These are phyloP conservation scores for Dryoscopus gambensis DNA, from an alignment of 2,113 vertebrate genomes.

Conservation along the genomic window DNA sequence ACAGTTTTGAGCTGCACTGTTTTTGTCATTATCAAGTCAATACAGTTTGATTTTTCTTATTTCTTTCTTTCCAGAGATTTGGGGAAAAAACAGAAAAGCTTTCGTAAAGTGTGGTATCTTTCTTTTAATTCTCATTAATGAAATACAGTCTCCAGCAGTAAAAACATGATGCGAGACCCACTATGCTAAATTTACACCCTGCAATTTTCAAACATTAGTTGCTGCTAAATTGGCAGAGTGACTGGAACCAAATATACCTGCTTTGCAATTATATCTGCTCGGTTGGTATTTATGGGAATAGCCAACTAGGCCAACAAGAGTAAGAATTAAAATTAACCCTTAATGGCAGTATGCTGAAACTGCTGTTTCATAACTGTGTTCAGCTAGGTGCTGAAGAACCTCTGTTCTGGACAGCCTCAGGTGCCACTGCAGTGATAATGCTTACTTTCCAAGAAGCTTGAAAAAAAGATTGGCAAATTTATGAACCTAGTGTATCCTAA, in stretches of 20 bases:
- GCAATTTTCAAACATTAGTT: constrained; percentile 63
- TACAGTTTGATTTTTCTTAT: background rate
- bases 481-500: background rate
- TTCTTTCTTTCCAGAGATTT: background rate
- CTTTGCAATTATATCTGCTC: constrained; percentile 60
- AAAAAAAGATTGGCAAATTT: background rate
- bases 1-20: background rate
- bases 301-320: constrained; percentile 1
- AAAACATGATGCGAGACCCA: constrained; percentile 26
- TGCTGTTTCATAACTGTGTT: background rate
- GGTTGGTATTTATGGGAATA: constrained; percentile 6
- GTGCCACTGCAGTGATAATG: background rate
- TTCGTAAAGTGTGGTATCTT: background rate
- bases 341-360: background rate
- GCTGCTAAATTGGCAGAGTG: background rate
- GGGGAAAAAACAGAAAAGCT: background rate
- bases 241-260: constrained; percentile 49
- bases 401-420: background rate
- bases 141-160: constrained; percentile 16
- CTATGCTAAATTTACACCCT: constrained; percentile 66
- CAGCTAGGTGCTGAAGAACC: background rate
- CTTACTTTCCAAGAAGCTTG: background rate
- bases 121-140: constrained; percentile 19
- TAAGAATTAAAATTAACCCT: constrained; percentile 41
- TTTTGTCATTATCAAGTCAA: background rate